phyloP scores from a whole-genome alignment of 1,140 invertebrate genomes.

The Drosophila bocki region DNA sequence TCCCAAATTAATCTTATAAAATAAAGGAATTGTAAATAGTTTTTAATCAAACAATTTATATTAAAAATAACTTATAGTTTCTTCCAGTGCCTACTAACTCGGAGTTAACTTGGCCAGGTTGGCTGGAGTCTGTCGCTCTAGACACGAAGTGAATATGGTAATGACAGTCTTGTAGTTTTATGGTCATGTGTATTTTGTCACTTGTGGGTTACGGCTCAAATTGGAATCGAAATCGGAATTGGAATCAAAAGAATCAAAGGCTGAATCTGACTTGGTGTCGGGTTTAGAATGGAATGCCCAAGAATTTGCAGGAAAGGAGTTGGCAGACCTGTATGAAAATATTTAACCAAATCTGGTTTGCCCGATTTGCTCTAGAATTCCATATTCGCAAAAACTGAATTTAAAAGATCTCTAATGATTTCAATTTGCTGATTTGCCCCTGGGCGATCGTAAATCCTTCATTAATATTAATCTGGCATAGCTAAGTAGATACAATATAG shows the following conservation, averaged over 20 bases:
- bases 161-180: slow-evolving; percentile 65
- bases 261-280: slow-evolving; percentile 12
- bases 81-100: not conserved
- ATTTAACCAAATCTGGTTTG: slow-evolving; percentile 40
- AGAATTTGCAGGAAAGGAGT: slow-evolving; percentile 46
- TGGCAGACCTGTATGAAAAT: slow-evolving; percentile 46
- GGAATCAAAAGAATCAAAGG: slow-evolving; percentile 14
- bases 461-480: slow-evolving; percentile 40
- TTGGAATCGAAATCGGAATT: slow-evolving; percentile 36
- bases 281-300: slow-evolving; percentile 37
- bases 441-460: slow-evolving; percentile 29
- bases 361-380: slow-evolving; percentile 37
- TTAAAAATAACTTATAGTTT: not conserved
- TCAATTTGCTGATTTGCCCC: slow-evolving; percentile 32
- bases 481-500: not conserved
- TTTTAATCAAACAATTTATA: no score
- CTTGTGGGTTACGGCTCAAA: slow-evolving; percentile 61
- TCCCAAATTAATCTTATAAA: no score
- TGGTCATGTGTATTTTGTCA: slow-evolving; percentile 71
- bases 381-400: slow-evolving; percentile 35
- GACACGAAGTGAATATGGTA: slow-evolving; percentile 63
- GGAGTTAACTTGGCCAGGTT: slow-evolving; percentile 61
- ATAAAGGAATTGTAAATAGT: not conserved
- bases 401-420: slow-evolving; percentile 30
- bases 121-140: slow-evolving; percentile 49